phyloP scores from a whole-genome alignment of 2,888 invertebrate genomes.

The Eudasyphora cyanicolor region DNA sequence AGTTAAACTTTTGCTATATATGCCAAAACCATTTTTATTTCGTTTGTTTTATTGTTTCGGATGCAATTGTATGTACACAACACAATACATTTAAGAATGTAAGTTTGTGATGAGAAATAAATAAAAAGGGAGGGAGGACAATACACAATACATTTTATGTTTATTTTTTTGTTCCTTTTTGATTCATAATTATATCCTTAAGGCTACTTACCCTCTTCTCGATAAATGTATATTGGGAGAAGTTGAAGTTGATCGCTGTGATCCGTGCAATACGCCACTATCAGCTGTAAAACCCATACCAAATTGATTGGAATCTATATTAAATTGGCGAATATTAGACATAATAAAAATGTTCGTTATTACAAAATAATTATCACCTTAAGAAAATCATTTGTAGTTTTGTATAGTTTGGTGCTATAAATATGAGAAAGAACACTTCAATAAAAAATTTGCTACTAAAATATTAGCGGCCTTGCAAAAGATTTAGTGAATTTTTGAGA shows the following conservation, averaged over 20 bases:
- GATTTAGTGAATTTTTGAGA: no score
- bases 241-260: constrained; percentile 75
- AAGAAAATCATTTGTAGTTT: not conserved
- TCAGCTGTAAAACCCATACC: constrained; percentile 74
- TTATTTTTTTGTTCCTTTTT: not conserved
- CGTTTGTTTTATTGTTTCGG: constrained; percentile 3
- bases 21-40: constrained; percentile 36
- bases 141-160: constrained; percentile 52
- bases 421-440: constrained; percentile 48
- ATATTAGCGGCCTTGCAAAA: no score
- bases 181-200: not conserved
- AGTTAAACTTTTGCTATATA: constrained; percentile 71
- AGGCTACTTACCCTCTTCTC: constrained; percentile 75
- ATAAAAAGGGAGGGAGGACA: constrained; percentile 24
- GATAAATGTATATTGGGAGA: constrained; percentile 77
- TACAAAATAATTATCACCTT: not conserved
- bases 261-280: constrained; percentile 68
- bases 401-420: constrained; percentile 63
- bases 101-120: constrained; percentile 12
- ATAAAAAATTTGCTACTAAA: no score
- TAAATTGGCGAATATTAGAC: constrained; percentile 38
- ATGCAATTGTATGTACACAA: not conserved
- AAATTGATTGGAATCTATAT: constrained; percentile 71
- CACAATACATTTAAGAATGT: no score
- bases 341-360: constrained; percentile 12